Base-by-base conservation (phyloP, 2,797 vertebrate species). In the Picus viridis region DNA sequence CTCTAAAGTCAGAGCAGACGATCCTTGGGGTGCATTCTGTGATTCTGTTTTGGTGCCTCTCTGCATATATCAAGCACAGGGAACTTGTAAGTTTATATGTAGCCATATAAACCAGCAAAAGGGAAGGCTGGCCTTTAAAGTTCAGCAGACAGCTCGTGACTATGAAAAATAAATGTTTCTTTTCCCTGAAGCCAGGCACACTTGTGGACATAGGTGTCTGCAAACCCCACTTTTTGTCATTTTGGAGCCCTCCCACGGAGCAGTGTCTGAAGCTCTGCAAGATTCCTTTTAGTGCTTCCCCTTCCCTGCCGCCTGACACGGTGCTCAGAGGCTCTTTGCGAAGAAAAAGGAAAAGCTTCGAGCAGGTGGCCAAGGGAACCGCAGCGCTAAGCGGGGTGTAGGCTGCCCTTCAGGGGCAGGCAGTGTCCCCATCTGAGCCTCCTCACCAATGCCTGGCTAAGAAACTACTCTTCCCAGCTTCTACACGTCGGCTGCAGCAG, bases 321-420 rank as follows among this genome's bases (percentile, higher is more conserved):
- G 26, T n/a, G 16, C 54, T 57, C 41, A 43, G 32, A 69, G 18
- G 7, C 16, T 54, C 15, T 84, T 76, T 7, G 12, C 34, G 49
- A 83, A 56, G 9, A 6, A 81, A 64, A 88, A 26, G 2, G 5
- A 13, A 64, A 81, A 43, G 9, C 22, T 81, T 74, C 54, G 22
- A 32, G 68, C 2, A 6, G 16, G 10, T 12, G 5, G 39, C 23
- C n/a, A 54, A 71, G 19, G 10, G 24, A 88, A n/a, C 8, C 0
- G 0, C 13, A 30, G 12, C 0, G 0, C n/a, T 34, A n/a, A 77
- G 18, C 12, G 17, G 12, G 11, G 19, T 18, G 12, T 7, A n/a
- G 39, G 34, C 16, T 30, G 56, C 15, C 30, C 11, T 59, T 70
- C 9, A 29, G 10, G 9, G 16, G 2, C 20, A 29, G 24, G 2